Conservation (phyloP, 37 sponge, comb jelly and placozoan species). For the Ianthella basta region DNA sequence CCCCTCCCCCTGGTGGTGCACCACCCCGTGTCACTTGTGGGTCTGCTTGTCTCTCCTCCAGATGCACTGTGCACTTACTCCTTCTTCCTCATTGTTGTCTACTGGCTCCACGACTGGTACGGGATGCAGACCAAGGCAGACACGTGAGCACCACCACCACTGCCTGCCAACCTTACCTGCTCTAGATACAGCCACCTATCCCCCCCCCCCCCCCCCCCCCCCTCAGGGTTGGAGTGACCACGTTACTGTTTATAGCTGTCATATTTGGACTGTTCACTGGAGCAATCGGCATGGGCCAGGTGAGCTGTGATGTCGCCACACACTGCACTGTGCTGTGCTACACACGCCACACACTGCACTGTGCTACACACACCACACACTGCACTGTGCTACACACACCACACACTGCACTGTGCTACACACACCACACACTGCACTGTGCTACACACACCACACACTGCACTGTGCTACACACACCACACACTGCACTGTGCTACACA, state of each 20-base stretch:
- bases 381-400: too few relatives aligned
- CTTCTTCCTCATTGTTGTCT: slow-evolving; percentile 39
- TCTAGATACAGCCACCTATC: neutral
- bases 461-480: too few relatives aligned
- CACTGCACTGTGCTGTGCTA: neutral
- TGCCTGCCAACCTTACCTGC: neutral
- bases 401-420: too few relatives aligned
- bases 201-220: neutral
- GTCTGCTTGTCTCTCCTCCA: neutral
- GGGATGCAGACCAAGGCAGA: slow-evolving; percentile 4
- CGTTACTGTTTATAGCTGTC: slow-evolving; percentile 57
- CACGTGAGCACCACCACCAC: neutral
- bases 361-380: too few relatives aligned
- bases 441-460: too few relatives aligned
- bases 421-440: too few relatives aligned
- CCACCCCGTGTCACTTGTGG: too few relatives aligned
- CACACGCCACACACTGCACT: too few relatives aligned
- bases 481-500: too few relatives aligned
- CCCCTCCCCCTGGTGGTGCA: too few relatives aligned
- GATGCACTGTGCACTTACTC: slow-evolving; percentile 52
- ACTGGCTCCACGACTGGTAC: slow-evolving; percentile 55
- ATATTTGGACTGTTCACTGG: slow-evolving; percentile 76
- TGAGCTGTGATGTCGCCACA: slow-evolving; percentile 22
- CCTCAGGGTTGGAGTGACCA: slow-evolving; percentile 47
- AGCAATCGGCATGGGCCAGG: slow-evolving; percentile 69